phyloP scores from a whole-genome alignment of 1,140 invertebrate species.

The Drosophila bocqueti region DNA sequence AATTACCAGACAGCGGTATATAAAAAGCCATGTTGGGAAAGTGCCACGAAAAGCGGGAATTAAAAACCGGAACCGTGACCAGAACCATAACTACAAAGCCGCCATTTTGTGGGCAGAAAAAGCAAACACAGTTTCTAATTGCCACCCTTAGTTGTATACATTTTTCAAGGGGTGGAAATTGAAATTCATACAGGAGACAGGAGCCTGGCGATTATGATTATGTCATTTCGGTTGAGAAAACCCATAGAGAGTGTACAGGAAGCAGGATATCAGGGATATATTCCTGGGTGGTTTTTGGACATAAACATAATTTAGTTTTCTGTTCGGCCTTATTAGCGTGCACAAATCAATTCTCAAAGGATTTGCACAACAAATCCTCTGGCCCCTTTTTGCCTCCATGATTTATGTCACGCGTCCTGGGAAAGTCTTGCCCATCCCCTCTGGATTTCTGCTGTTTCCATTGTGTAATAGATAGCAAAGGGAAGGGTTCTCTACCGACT shows the following conservation, averaged over 20 bases:
- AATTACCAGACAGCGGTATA: conserved; percentile 18
- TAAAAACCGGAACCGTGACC: conserved; percentile 46
- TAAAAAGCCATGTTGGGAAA: conserved; percentile 20
- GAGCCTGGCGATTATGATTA: conserved; percentile 66
- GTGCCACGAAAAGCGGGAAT: background rate
- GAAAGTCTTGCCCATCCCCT: conserved; percentile 48
- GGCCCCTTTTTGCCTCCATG: conserved; percentile 31
- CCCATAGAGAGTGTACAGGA: conserved; percentile 43
- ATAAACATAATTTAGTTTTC: conserved; percentile 74
- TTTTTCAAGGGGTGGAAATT: conserved; percentile 55
- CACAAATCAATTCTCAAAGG: conserved; percentile 84
- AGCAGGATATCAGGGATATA: conserved; percentile 36
- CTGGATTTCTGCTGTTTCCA: background rate
- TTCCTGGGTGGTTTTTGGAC: conserved; percentile 14
- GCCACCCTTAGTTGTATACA: conserved; percentile 59
- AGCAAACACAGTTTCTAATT: conserved; percentile 75
- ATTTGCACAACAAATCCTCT: conserved; percentile 74
- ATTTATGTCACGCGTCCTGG: conserved; percentile 83
- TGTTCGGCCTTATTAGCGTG: conserved; percentile 78
- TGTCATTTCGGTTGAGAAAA: conserved; percentile 71
- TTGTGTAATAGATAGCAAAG: conserved; percentile 41
- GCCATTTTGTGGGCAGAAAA: conserved; percentile 63
- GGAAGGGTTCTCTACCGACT: conserved; percentile 52
- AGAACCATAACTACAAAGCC: conserved; percentile 37
- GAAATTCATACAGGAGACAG: conserved; percentile 62